Evolutionary conservation across 2,113 vertebrate species (phyloP).

Genomic region (Motacilla alba): DNA sequence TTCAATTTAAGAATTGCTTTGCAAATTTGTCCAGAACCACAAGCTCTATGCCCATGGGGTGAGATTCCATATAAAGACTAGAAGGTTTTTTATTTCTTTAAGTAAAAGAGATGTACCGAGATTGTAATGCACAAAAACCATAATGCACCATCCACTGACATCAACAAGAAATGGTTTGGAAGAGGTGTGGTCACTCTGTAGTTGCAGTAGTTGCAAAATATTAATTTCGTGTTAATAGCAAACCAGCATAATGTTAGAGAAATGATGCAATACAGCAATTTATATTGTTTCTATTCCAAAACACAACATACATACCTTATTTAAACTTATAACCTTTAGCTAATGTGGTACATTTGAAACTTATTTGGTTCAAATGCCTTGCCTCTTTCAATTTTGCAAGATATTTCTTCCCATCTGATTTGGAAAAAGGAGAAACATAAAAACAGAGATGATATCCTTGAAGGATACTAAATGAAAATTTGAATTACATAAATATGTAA

Average conservation of each 20-base stretch:
- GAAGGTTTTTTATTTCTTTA: background rate
- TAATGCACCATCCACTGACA: background rate
- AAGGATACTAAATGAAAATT: slow-evolving; percentile 28
- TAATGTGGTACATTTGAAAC: slow-evolving; percentile 9
- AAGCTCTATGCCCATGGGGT: background rate
- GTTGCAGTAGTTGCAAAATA: background rate
- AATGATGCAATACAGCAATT: background rate
- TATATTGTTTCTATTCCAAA: background rate
- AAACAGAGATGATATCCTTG: background rate
- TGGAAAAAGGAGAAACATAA: background rate
- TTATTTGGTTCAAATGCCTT: slow-evolving; percentile 1
- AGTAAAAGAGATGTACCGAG: background rate
- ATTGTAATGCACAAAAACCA: background rate
- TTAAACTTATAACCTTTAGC: background rate
- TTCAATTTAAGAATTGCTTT: background rate
- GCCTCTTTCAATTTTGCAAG: slow-evolving; percentile 6
- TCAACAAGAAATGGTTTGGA: background rate
- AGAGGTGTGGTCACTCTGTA: background rate
- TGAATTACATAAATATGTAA: slow-evolving; percentile 20
- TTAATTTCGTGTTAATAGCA: background rate
- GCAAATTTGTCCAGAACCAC: background rate
- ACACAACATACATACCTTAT: background rate
- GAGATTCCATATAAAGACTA: background rate
- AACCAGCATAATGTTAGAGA: background rate
- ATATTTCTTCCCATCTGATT: background rate